Percentiles rank a stretch among this genome's conserved stretches.
phyloP scores from a whole-genome alignment of 2,113 vertebrate genomes.

The Clarias magur region DNA sequence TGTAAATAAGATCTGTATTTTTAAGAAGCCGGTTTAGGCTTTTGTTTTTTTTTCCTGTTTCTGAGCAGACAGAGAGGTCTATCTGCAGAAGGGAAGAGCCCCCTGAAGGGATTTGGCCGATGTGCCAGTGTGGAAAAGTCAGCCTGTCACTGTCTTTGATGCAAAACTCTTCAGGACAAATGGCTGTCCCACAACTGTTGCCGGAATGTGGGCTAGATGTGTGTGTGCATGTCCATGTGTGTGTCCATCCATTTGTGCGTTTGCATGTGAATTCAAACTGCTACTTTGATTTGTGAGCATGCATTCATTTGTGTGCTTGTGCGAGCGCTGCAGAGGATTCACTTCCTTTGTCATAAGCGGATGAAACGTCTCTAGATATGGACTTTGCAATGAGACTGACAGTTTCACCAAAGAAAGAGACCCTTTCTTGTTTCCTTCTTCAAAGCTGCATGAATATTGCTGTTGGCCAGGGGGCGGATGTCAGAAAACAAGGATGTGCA shows the following conservation, averaged over 20 bases:
- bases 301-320: background rate
- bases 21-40: background rate
- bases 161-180: constrained; percentile 33
- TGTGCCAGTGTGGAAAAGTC: constrained; percentile 40
- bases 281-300: background rate
- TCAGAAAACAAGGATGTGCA: constrained; percentile 54
- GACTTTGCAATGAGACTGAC: constrained; percentile 42
- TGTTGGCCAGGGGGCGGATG: constrained; percentile 45
- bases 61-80: constrained; percentile 16
- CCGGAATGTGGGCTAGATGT: background rate
- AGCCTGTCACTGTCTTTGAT: constrained; percentile 28
- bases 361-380: constrained; percentile 48
- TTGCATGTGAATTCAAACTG: background rate
- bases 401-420: constrained; percentile 48
- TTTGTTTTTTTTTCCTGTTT: constrained; percentile 49
- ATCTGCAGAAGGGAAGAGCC: constrained; percentile 19
- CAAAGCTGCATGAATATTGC: constrained; percentile 56
- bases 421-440: constrained; percentile 48
- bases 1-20: background rate
- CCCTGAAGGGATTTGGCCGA: constrained; percentile 17
- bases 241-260: constrained; percentile 21
- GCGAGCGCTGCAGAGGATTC: constrained; percentile 15
- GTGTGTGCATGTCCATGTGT: background rate
- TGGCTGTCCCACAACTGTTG: constrained; percentile 12
- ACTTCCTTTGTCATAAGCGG: constrained; percentile 31